Percentiles rank a stretch among this genome's conserved stretches.
phyloP scores from a whole-genome alignment of 1,140 invertebrate genomes.

The Diorhabda elongata region DNA sequence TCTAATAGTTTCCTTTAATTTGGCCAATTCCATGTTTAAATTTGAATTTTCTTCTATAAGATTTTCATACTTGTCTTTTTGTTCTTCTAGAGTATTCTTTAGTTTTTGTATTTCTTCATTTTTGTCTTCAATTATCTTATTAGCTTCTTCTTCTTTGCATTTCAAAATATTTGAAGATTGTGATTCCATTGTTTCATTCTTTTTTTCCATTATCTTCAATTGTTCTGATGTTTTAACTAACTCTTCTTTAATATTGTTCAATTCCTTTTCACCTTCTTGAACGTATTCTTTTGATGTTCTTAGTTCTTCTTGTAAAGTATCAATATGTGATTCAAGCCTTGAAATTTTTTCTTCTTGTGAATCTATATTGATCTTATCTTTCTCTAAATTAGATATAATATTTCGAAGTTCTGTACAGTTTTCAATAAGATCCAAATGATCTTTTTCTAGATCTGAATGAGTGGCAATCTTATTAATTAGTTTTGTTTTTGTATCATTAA shows the following conservation, averaged over 20 bases:
- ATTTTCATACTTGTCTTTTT: conserved; percentile 22
- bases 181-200: conserved; percentile 31
- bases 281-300: conserved; percentile 32
- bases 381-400: conserved; percentile 32
- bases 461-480: conserved; percentile 20
- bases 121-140: conserved; percentile 25
- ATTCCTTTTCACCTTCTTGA: conserved; percentile 28
- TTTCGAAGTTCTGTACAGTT: conserved; percentile 29
- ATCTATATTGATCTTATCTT: conserved; percentile 46
- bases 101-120: conserved; percentile 27
- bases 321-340: conserved; percentile 40
- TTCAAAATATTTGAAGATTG: conserved; percentile 40
- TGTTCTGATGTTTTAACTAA: not conserved
- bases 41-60: conserved; percentile 18
- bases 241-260: not conserved
- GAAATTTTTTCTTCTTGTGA: conserved; percentile 49
- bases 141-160: conserved; percentile 26
- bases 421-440: conserved; percentile 40
- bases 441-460: conserved; percentile 37
- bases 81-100: conserved; percentile 18
- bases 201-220: conserved; percentile 10
- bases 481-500: conserved; percentile 21
- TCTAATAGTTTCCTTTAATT: conserved; percentile 23
- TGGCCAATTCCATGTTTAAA: conserved; percentile 19
- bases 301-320: conserved; percentile 35